Evolutionary conservation across 2,888 invertebrate genomes (phyloP).

Genomic region (Proisotoma minuta): DNA sequence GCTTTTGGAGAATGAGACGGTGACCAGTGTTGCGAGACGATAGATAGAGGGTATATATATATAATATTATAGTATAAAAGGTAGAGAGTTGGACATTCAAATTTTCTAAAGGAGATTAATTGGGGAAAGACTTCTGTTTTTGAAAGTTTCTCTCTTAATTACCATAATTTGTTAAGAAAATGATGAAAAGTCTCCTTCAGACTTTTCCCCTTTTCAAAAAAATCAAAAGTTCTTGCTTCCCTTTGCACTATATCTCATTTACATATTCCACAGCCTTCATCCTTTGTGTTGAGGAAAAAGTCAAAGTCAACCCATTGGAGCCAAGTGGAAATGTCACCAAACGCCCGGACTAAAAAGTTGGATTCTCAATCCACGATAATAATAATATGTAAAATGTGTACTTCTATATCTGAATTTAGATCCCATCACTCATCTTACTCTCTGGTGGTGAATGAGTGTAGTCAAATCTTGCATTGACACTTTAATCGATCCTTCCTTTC

Average conservation of each 20-base stretch:
- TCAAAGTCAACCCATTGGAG: not conserved
- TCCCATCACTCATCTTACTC: conserved; percentile 4
- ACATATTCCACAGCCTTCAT: conserved; percentile 11
- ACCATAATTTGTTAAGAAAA: conserved; percentile 47
- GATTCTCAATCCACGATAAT: no score
- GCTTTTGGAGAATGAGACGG: not conserved
- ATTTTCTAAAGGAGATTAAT: conserved; percentile 14
- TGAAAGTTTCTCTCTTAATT: conserved; percentile 47
- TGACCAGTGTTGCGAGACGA: not conserved
- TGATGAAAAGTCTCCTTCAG: conserved; percentile 35
- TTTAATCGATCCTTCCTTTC: conserved; percentile 12
- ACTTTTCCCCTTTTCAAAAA: not conserved
- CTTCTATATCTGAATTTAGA: not conserved
- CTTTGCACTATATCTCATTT: not conserved
- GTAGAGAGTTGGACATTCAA: not conserved
- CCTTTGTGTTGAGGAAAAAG: not conserved
- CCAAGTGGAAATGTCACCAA: conserved; percentile 1
- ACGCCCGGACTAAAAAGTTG: not conserved
- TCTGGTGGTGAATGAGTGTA: not conserved
- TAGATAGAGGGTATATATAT: not conserved
- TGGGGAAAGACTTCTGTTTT: conserved; percentile 40
- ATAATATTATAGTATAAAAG: not conserved
- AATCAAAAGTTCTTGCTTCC: not conserved
- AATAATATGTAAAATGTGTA: not conserved
- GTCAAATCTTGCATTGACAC: conserved; percentile 8